Base-by-base conservation (phyloP, 1,140 invertebrate species). In the Drosophila lacertosa region DNA sequence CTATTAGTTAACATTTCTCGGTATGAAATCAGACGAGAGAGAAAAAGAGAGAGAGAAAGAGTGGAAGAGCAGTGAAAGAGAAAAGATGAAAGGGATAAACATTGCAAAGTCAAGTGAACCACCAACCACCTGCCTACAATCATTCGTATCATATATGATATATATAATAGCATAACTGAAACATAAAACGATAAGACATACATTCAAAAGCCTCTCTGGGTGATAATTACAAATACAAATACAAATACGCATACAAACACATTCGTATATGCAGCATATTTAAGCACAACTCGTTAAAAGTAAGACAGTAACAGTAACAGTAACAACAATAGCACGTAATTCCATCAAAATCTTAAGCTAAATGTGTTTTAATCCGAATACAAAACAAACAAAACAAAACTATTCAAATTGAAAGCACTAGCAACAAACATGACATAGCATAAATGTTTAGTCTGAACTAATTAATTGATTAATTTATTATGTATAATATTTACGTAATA, bases 101-200 rank as follows among this genome's bases (percentile, higher is more conserved):
- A 77, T 77, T 74, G 74, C 65, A 60, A 60, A 74, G 81, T 84
- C 81, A 84, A 84, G 81, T 86, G 76, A 80, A 86, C 68, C 82
- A 86, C 81, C 81, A 88, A 88, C 82, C 82, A 88, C 83, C 82
- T 89, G 82, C 83, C 82, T 82, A 88, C 83, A 88, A 88, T 88
- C 82, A 88, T 73, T 84, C 82, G 81, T 84, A 84, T 86, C 80
- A 88, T 86, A 74, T 60, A 37, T 65, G 50, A 65, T 70, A 88
- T 86, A 74, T 60, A 37, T 65, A 42, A 65, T 70, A 71, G 51
- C 63, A 68, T 59, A 72, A 42, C 54, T 66, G 39, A 60, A 32
- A 32, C 37, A 57, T 57, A 42, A 51, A 75, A 79, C 44, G 18
- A 68, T 40, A 66, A 58, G 53, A 18, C 59, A 55, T 42, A 48